Evolutionary conservation across 2,797 vertebrate genomes (phyloP).

Genomic region (Rachycentron canadum): DNA sequence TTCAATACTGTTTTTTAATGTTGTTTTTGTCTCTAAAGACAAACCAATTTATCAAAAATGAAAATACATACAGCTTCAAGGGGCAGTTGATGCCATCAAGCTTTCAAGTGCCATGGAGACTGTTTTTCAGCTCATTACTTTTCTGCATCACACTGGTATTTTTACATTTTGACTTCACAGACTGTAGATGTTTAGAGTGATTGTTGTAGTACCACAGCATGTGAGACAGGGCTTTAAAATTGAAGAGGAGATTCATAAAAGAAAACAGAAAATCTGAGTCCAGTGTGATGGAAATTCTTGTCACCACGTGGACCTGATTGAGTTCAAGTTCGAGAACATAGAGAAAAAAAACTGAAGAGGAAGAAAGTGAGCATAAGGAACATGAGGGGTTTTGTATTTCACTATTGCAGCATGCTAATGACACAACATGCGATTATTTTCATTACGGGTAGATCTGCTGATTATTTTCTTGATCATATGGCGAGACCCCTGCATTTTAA

Average conservation of each 20-base stretch:
- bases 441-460: not conserved
- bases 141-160: not conserved
- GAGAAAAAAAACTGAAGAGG: not conserved
- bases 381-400: not conserved
- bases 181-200: not conserved
- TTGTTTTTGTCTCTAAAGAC: slow-evolving; percentile 3
- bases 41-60: slow-evolving; percentile 1
- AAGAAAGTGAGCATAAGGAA: not conserved
- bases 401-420: not conserved
- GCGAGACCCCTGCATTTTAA: too few species aligned
- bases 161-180: slow-evolving; percentile 1
- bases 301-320: not conserved
- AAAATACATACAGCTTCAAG: not conserved
- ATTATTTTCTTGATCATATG: not conserved
- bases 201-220: not conserved
- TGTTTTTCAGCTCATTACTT: not conserved
- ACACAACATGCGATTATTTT: not conserved
- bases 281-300: not conserved
- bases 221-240: not conserved
- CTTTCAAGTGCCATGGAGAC: not conserved
- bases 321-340: not conserved
- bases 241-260: too few species aligned
- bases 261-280: not conserved
- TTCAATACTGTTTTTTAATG: not conserved
- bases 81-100: not conserved